A percentile compares a stretch with the other conserved stretches of the same genome.
Conservation (phyloP, 1,140 invertebrate species). For the Grapholita molesta region DNA sequence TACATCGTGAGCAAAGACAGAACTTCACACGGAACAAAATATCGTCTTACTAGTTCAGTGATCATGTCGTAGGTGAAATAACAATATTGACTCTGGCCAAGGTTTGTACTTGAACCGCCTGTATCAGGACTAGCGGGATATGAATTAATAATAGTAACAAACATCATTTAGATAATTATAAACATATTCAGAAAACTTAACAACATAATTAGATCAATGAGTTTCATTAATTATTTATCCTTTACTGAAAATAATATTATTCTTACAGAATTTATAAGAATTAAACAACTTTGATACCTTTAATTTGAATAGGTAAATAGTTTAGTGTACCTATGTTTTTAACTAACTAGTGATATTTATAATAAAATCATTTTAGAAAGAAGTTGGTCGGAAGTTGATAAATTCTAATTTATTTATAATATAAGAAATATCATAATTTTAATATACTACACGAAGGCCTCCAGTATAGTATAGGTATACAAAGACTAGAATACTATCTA, state of each 20-base stretch:
- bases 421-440: conserved; percentile 43
- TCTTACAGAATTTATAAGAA: too few species aligned
- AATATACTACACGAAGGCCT: conserved; percentile 64
- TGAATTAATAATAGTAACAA: not conserved
- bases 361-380: conserved; percentile 45
- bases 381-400: conserved; percentile 64
- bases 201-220: too few species aligned
- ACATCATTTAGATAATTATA: too few species aligned
- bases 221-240: too few species aligned
- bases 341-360: conserved; percentile 54
- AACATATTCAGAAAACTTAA: too few species aligned
- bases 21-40: not conserved
- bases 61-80: too few species aligned
- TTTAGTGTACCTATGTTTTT: conserved; percentile 26
- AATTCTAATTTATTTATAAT: conserved; percentile 40
- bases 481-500: conserved; percentile 54
- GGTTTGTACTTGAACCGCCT: not conserved
- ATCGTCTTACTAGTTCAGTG: too few species aligned
- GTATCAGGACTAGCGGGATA: not conserved
- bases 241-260: too few species aligned
- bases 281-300: too few species aligned
- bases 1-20: not conserved
- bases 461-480: conserved; percentile 61
- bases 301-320: conserved; percentile 23
- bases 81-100: not conserved